These are phyloP conservation scores for Spodoptera littoralis DNA, from an alignment of 2,888 invertebrate species.

Conservation along the genomic window DNA sequence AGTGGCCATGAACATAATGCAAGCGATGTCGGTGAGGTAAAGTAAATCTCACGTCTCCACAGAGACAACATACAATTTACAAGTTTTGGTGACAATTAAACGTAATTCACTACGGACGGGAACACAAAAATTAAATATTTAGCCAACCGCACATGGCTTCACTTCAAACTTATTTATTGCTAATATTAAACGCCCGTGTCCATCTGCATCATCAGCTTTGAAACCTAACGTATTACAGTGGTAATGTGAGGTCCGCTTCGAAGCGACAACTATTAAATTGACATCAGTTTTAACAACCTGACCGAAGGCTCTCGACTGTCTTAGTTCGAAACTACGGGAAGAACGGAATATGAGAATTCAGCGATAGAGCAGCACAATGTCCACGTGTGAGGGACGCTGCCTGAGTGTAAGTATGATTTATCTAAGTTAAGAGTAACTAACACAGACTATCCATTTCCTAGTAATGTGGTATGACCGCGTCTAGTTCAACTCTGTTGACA, in stretches of 20 bases:
- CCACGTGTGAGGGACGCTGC: conserved; percentile 1
- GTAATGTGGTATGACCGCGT: conserved; percentile 40
- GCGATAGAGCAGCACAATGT: conserved; percentile 19
- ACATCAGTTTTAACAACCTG: conserved; percentile 56
- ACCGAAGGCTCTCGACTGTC: conserved; percentile 31
- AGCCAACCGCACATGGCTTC: conserved; percentile 73
- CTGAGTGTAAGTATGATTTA: conserved; percentile 26
- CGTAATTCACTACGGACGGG: conserved; percentile 86
- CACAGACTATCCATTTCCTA: conserved; percentile 45
- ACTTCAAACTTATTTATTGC: conserved; percentile 53
- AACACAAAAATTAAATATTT: conserved; percentile 75
- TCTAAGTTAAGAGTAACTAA: conserved; percentile 35
- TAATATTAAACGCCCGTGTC: conserved; percentile 53
- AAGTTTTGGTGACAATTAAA: conserved; percentile 67
- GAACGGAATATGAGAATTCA: conserved; percentile 28
- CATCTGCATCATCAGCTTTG: conserved; percentile 22
- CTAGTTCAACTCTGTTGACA: conserved; percentile 57
- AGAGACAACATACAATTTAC: conserved; percentile 66
- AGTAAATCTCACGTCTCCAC: conserved; percentile 59
- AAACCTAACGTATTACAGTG: conserved; percentile 20
- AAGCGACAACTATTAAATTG: conserved; percentile 50
- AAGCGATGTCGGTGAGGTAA: conserved; percentile 63
- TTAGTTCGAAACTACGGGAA: conserved; percentile 34
- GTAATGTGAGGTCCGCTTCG: conserved; percentile 26
- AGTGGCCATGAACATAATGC: conserved; percentile 55